These are phyloP conservation scores for Gopherus evgoodei DNA, from an alignment of 2,113 vertebrate genomes.

Conservation along the genomic window DNA sequence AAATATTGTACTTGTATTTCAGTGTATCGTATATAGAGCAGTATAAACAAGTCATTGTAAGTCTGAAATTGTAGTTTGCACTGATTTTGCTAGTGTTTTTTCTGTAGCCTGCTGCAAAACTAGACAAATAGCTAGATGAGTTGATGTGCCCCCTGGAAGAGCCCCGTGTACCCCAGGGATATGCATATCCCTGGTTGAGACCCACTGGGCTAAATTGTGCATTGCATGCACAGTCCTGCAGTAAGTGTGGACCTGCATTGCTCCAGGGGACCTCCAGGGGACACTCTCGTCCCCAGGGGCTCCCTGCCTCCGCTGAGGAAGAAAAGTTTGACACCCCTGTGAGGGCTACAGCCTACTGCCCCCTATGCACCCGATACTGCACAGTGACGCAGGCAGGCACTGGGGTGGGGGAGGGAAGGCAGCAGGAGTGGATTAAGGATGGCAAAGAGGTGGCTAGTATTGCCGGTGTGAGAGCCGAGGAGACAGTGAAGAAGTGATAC, in stretches of 20 bases:
- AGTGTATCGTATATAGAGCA: too few relatives aligned
- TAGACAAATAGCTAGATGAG: too few relatives aligned
- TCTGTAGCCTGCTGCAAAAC: too few relatives aligned
- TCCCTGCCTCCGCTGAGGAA: background rate
- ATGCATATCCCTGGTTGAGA: too few relatives aligned
- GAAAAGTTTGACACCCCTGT: background rate
- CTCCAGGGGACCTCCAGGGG: background rate
- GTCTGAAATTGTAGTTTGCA: too few relatives aligned
- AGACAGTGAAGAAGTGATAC: background rate
- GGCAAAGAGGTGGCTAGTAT: background rate
- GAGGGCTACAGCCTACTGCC: background rate
- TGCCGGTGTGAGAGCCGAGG: background rate
- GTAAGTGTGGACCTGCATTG: background rate
- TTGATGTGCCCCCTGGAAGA: too few relatives aligned
- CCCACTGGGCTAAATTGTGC: background rate
- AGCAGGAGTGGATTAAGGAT: background rate
- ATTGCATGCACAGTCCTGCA: background rate
- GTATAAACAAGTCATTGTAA: too few relatives aligned
- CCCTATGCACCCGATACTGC: rapidly evolving
- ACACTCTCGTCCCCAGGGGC: background rate
- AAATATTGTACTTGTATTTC: too few relatives aligned
- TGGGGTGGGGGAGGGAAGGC: background rate
- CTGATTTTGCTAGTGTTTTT: too few relatives aligned
- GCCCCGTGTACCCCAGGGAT: too few relatives aligned
- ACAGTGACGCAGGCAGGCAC: rapidly evolving